Conservation (phyloP, 2,888 invertebrate genomes). For the Deilephila porcellus region DNA sequence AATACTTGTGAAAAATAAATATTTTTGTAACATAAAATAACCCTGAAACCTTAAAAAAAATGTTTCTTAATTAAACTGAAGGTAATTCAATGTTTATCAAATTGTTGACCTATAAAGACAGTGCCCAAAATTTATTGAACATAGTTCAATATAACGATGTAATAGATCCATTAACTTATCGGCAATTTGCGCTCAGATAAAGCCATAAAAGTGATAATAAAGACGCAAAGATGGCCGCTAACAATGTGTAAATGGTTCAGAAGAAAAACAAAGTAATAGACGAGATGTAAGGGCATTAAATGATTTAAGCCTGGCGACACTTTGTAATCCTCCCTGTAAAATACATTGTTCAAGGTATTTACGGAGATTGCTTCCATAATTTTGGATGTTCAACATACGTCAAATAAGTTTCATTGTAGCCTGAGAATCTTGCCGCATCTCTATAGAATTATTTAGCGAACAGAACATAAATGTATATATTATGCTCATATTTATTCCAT, state of each 20-base stretch:
- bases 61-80: too few relatives aligned
- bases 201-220: conserved; percentile 54
- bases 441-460: not conserved
- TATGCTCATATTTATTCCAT: too few relatives aligned
- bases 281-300: conserved; percentile 25
- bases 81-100: conserved; percentile 7
- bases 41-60: too few relatives aligned
- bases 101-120: conserved; percentile 38
- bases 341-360: not conserved
- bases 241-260: conserved; percentile 43
- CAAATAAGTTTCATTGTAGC: not conserved
- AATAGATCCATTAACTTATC: conserved; percentile 55
- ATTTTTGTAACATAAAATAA: too few relatives aligned
- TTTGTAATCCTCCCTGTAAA: not conserved
- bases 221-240: conserved; percentile 43
- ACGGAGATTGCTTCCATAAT: conserved; percentile 12
- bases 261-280: conserved; percentile 56
- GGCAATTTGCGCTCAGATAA: conserved; percentile 55
- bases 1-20: too few relatives aligned
- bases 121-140: conserved; percentile 37
- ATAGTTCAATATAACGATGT: conserved; percentile 48
- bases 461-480: too few relatives aligned
- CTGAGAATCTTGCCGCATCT: not conserved
- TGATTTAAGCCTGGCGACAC: conserved; percentile 32
- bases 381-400: not conserved